These are phyloP conservation scores for Vicugna pacos DNA, from an alignment of 2,113 vertebrate genomes.

Conservation along the genomic window DNA sequence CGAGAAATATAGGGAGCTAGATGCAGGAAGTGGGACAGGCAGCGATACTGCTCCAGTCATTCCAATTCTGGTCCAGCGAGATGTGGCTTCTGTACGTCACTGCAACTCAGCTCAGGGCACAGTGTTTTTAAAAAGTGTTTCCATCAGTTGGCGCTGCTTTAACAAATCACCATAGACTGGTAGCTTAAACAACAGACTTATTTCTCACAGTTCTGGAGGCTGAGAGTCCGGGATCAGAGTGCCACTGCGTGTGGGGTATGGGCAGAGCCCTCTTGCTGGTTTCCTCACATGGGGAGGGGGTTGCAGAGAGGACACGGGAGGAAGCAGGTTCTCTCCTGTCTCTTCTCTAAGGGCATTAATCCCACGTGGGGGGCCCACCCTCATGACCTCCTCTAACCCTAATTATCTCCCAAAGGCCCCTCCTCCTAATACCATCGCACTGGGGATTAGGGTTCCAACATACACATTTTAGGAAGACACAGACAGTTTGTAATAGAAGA, in stretches of 20 bases:
- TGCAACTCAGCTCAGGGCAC: neutral
- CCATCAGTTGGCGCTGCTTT: neutral
- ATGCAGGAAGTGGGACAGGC: neutral
- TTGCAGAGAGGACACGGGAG: neutral
- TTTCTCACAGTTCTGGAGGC: neutral
- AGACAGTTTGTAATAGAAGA: neutral
- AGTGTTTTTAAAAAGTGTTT: neutral
- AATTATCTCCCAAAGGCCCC: neutral
- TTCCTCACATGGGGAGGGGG: neutral
- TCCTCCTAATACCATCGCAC: neutral
- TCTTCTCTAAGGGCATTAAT: neutral
- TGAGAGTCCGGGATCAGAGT: neutral
- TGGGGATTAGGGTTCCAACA: neutral
- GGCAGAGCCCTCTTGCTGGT: neutral
- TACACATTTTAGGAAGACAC: neutral
- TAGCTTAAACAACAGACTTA: neutral
- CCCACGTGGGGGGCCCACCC: neutral
- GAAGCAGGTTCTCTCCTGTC: neutral
- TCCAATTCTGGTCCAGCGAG: neutral
- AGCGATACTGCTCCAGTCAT: rapidly evolving
- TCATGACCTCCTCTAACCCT: neutral
- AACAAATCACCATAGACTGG: neutral
- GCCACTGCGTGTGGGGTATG: rapidly evolving
- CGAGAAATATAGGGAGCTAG: neutral
- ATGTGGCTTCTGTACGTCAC: neutral